Conservation (phyloP, 2,888 invertebrate species). For the Drosophila tripunctata region DNA sequence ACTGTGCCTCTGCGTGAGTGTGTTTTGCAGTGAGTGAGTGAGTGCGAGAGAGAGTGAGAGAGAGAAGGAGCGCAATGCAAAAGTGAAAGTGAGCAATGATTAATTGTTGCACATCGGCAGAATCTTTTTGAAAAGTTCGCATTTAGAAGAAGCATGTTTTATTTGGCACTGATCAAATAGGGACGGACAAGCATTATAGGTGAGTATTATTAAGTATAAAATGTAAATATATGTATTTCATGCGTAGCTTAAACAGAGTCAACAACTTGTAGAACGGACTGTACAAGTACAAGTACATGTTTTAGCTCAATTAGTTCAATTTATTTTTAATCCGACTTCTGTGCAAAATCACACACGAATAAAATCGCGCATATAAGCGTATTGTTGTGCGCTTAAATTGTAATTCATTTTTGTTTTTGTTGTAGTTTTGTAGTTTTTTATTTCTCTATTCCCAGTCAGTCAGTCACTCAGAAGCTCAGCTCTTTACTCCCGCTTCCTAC, state of each 20-base stretch:
- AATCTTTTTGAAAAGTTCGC: slow-evolving; percentile 3
- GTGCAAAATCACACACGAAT: slow-evolving; percentile 48
- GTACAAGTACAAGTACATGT: slow-evolving; percentile 33
- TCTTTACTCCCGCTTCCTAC: not conserved
- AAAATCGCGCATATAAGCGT: slow-evolving; percentile 51
- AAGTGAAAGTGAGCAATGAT: slow-evolving; percentile 37
- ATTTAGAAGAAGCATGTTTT: slow-evolving; percentile 75
- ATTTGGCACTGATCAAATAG: slow-evolving; percentile 72
- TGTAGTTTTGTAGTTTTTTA: slow-evolving; percentile 33
- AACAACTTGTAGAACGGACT: slow-evolving; percentile 20
- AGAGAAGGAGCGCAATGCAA: no score
- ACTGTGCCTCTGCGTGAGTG: slow-evolving; percentile 7
- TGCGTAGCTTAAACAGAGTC: slow-evolving; percentile 30
- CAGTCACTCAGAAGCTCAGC: slow-evolving; percentile 6
- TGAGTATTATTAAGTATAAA: slow-evolving; percentile 32
- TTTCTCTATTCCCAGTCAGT: slow-evolving; percentile 30
- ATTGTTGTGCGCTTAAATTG: slow-evolving; percentile 71
- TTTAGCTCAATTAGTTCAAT: slow-evolving; percentile 69
- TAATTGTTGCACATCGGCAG: slow-evolving; percentile 37
- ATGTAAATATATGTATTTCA: slow-evolving; percentile 5
- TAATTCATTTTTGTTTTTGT: slow-evolving; percentile 39
- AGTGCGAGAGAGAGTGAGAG: no score
- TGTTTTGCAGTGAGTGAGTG: slow-evolving; percentile 8
- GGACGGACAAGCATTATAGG: slow-evolving; percentile 74
- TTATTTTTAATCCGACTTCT: slow-evolving; percentile 65